A percentile compares a stretch with the other conserved stretches of the same genome.
Evolutionary conservation across 2,797 vertebrate genomes (phyloP).

Genomic region (Macropodus opercularis): DNA sequence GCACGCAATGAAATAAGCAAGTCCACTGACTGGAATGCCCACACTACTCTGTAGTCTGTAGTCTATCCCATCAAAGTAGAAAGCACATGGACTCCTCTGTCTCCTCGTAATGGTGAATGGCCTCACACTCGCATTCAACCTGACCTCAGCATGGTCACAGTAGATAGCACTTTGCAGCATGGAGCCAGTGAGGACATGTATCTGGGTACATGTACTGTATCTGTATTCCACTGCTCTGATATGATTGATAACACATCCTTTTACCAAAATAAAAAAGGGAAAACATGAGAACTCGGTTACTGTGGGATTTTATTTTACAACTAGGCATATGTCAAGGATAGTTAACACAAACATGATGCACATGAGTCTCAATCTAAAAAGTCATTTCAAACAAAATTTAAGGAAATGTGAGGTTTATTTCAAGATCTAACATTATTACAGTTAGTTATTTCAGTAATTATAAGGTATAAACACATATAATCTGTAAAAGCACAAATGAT

Average conservation of each 20-base stretch:
- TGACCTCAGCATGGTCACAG: constrained; percentile 51
- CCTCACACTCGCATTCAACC: constrained; percentile 57
- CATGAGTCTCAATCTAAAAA: too few relatives aligned
- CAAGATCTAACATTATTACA: too few relatives aligned
- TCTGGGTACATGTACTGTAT: too few relatives aligned
- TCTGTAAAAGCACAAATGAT: neutral
- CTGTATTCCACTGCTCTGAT: too few relatives aligned
- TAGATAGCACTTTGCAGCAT: constrained; percentile 50
- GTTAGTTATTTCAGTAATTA: too few relatives aligned
- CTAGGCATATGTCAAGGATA: neutral
- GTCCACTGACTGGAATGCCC: constrained; percentile 42
- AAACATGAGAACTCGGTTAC: too few relatives aligned
- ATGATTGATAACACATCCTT: too few relatives aligned
- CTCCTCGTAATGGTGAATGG: constrained; percentile 47
- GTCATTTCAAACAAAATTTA: too few relatives aligned
- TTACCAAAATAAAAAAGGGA: constrained; percentile 10
- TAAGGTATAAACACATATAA: too few relatives aligned
- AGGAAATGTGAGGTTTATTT: too few relatives aligned
- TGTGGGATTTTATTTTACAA: neutral
- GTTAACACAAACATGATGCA: neutral
- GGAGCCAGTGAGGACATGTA: constrained; percentile 37
- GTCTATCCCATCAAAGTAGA: constrained; percentile 59
- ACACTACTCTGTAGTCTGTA: constrained; percentile 40
- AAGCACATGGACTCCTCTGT: constrained; percentile 39
- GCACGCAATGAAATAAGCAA: constrained; percentile 34